phyloP scores from a whole-genome alignment of 1,140 invertebrate species.

The Pogonognathellus flavescens region DNA sequence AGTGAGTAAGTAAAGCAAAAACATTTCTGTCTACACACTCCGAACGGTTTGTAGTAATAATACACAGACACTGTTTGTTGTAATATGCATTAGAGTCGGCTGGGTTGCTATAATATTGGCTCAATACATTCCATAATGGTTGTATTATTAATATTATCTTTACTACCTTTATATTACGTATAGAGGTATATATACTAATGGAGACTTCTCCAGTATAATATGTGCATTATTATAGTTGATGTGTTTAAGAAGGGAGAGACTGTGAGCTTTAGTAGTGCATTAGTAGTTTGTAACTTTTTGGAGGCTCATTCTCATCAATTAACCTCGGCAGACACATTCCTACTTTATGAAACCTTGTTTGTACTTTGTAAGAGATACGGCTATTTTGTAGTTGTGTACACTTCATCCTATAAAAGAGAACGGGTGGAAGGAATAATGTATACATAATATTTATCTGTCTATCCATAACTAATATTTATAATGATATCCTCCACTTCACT shows the following conservation, averaged over 20 bases:
- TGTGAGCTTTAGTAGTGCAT: background rate
- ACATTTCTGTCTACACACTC: background rate
- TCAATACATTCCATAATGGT: background rate
- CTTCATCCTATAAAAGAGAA: no score
- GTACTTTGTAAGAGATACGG: constrained; percentile 24
- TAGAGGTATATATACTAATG: background rate
- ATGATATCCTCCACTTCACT: background rate
- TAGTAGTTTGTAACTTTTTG: constrained; percentile 26
- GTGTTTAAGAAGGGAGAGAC: background rate
- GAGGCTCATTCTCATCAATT: constrained; percentile 55
- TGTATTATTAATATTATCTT: no score
- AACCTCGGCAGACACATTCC: constrained; percentile 45
- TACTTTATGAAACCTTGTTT: constrained; percentile 28
- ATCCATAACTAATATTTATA: constrained; percentile 5
- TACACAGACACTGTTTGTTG: background rate
- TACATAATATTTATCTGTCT: background rate
- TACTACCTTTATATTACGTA: no score
- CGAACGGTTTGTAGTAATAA: no score
- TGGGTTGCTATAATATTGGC: background rate
- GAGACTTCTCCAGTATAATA: background rate
- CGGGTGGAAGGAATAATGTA: no score
- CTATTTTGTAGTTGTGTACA: background rate
- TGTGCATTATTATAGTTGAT: background rate
- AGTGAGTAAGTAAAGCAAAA: constrained; percentile 3
- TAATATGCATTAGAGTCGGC: background rate